phyloP scores from a whole-genome alignment of 2,113 vertebrate genomes.

The Mesoclemmys tuberculata region DNA sequence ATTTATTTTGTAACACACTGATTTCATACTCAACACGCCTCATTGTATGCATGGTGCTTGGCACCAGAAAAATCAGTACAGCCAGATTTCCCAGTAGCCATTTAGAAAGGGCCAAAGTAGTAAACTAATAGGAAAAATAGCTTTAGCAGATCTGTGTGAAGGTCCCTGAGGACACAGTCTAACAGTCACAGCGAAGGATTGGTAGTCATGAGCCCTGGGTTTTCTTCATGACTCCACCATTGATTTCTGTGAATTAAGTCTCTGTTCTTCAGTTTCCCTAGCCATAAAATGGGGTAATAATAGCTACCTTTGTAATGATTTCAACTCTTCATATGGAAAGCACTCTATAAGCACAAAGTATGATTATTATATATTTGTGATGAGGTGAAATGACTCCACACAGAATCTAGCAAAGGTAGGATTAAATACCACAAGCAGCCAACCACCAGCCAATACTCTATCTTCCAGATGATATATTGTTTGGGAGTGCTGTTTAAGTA shows the following conservation, averaged over 20 bases:
- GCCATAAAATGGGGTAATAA: not conserved
- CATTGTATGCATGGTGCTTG: not conserved
- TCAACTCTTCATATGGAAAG: not conserved
- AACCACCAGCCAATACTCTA: constrained; percentile 13
- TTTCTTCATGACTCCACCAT: not conserved
- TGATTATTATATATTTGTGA: not conserved
- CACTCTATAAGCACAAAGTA: not conserved
- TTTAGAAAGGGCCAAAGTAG: not conserved
- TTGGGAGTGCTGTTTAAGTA: constrained; percentile 18
- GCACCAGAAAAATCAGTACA: not conserved
- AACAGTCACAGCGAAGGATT: not conserved
- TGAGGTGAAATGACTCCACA: not conserved
- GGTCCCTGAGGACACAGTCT: not conserved
- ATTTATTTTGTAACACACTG: not conserved
- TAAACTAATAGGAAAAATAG: not conserved
- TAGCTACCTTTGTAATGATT: not conserved
- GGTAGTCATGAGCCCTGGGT: not conserved
- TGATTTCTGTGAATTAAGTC: not conserved
- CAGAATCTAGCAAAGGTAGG: not conserved
- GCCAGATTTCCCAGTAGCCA: not conserved
- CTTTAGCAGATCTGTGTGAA: not conserved
- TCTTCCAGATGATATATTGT: constrained; percentile 14
- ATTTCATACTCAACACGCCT: not conserved
- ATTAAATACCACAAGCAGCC: not conserved
- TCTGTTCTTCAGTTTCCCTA: not conserved